Conservation (phyloP, 2,797 vertebrate species). For the Pyrocephalus nanus region DNA sequence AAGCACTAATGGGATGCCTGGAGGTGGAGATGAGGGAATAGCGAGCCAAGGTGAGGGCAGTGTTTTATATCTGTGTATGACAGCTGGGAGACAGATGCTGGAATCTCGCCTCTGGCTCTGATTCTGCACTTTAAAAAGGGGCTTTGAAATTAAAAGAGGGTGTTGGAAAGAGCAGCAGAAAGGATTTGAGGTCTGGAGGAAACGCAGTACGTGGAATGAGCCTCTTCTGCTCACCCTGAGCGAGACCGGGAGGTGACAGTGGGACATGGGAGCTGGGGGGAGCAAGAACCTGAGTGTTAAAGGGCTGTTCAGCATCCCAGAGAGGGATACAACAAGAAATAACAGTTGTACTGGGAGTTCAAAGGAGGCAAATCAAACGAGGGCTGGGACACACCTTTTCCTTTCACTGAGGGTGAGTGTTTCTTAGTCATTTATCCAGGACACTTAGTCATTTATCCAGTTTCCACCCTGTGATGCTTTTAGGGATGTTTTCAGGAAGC, state of each 20-base stretch:
- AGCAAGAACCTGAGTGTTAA: not conserved
- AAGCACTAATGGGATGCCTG: not conserved
- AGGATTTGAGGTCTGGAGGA: not conserved
- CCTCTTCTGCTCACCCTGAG: not conserved
- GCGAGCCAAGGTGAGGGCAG: not conserved
- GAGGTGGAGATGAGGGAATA: not conserved
- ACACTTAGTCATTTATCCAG: not conserved
- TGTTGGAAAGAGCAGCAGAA: not conserved
- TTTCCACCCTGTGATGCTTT: not conserved
- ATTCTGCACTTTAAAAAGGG: not conserved
- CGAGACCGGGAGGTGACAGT: not conserved
- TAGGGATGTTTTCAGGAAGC: not conserved
- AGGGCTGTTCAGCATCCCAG: not conserved
- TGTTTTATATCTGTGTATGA: not conserved
- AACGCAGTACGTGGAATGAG: not conserved
- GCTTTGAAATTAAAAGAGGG: not conserved
- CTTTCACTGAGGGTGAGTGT: not conserved
- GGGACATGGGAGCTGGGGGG: not conserved
- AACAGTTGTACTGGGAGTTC: not conserved
- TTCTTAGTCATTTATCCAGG: not conserved
- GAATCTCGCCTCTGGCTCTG: not conserved
- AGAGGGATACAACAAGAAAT: not conserved
- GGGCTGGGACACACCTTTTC: not conserved
- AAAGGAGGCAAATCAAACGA: not conserved
- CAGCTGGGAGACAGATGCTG: slow-evolving; percentile 7